Percentiles rank a stretch among this genome's conserved stretches.
Evolutionary conservation across 53 echinoderm and acorn worm genomes (phyloP).

Genomic region (Stichopus horrens): DNA sequence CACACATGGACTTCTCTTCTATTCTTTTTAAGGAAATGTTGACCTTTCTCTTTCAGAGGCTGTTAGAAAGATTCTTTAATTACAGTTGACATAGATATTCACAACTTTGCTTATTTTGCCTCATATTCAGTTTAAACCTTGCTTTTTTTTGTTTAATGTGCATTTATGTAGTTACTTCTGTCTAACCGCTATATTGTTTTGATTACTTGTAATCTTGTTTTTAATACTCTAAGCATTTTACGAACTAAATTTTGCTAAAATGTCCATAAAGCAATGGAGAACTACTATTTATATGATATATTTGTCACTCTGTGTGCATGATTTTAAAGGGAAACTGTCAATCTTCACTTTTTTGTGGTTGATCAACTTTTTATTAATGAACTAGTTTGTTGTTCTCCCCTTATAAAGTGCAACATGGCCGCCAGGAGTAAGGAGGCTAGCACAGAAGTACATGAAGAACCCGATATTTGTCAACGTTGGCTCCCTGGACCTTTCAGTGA

Average conservation of each 20-base stretch:
- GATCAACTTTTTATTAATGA: not conserved
- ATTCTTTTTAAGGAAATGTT: no score
- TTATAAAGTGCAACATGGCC: constrained; percentile 94
- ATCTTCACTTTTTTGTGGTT: not conserved
- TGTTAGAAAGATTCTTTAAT: no score
- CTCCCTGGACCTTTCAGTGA: constrained; percentile 89
- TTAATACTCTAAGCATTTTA: not conserved
- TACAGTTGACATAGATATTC: no score
- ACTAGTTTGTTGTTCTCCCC: not conserved
- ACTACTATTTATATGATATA: not conserved
- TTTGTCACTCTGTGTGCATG: not conserved
- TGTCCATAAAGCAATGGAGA: not conserved
- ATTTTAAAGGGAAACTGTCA: not conserved
- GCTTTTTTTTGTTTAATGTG: no score
- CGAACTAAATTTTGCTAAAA: not conserved
- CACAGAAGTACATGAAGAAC: constrained; percentile 88
- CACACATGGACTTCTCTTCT: no score
- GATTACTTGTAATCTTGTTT: no score
- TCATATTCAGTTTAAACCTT: no score
- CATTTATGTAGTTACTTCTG: no score
- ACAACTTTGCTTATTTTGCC: no score
- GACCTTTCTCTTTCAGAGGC: no score
- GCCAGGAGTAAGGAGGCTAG: constrained; percentile 81
- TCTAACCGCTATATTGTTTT: no score
- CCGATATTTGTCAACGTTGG: constrained; percentile 94